These are phyloP conservation scores for Gobiocypris rarus DNA, from an alignment of 2,113 vertebrate species.

Conservation along the genomic window DNA sequence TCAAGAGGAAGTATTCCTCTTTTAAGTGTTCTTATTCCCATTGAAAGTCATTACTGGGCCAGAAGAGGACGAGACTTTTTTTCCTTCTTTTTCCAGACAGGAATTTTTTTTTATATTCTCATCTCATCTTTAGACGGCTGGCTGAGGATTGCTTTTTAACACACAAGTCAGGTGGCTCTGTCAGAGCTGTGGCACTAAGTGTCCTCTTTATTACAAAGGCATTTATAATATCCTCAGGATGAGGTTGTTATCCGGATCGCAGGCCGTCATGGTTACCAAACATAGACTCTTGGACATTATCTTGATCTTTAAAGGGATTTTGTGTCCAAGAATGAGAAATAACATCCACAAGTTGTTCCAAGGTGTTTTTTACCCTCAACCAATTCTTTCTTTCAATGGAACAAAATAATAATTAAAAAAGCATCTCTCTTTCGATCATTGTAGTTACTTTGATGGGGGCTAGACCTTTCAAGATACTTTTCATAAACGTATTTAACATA, in stretches of 20 bases:
- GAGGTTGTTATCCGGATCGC: constrained; percentile 37
- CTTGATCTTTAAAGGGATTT: not conserved
- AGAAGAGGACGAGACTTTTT: constrained; percentile 27
- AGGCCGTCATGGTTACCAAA: constrained; percentile 29
- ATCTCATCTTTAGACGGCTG: not conserved
- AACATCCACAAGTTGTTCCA: not conserved
- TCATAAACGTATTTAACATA: not conserved
- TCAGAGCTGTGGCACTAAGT: constrained; percentile 17
- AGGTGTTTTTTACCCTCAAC: not conserved
- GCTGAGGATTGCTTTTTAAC: constrained; percentile 4
- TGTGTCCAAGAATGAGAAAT: not conserved
- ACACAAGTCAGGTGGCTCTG: constrained; percentile 32
- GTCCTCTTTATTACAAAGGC: constrained; percentile 34
- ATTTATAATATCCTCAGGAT: constrained; percentile 38
- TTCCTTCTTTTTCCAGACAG: not conserved
- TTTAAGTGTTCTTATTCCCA: constrained; percentile 59
- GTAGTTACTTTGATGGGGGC: not conserved
- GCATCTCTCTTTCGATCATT: not conserved
- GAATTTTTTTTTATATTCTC: constrained; percentile 33
- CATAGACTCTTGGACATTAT: constrained; percentile 5
- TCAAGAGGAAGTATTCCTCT: constrained; percentile 60
- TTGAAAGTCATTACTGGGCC: constrained; percentile 60
- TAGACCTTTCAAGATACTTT: not conserved
- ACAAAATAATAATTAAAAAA: not conserved
- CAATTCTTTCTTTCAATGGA: not conserved